These are phyloP conservation scores for Calliscelio sp. DNA, from an alignment of 2,888 invertebrate species.

Conservation along the genomic window DNA sequence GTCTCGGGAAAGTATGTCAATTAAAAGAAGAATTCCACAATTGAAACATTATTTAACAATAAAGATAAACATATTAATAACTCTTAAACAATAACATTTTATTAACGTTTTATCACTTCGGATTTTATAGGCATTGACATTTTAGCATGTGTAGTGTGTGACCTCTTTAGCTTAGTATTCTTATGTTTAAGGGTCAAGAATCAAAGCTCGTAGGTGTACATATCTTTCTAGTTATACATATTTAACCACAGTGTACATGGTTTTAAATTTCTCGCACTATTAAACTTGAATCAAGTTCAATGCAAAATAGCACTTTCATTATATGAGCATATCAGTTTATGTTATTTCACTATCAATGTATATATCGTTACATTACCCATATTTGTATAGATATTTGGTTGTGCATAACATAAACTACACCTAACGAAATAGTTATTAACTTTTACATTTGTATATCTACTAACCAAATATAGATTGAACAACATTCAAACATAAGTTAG, in stretches of 20 bases:
- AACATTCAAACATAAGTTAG: too few species aligned
- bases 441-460: neutral
- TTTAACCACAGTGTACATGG: slow-evolving; percentile 28
- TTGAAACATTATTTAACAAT: too few species aligned
- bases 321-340: slow-evolving; percentile 11
- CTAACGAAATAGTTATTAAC: neutral
- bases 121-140: slow-evolving; percentile 27
- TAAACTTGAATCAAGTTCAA: slow-evolving; percentile 60
- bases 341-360: slow-evolving; percentile 29
- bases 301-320: slow-evolving; percentile 49
- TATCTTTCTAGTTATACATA: slow-evolving; percentile 50
- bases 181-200: slow-evolving; percentile 55
- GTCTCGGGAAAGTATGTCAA: too few species aligned
- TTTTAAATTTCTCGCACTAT: slow-evolving; percentile 51
- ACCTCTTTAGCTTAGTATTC: slow-evolving; percentile 51
- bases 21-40: too few species aligned
- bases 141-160: slow-evolving; percentile 33
- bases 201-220: slow-evolving; percentile 56
- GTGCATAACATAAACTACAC: neutral
- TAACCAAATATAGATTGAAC: too few species aligned
- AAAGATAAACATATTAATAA: too few species aligned
- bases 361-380: slow-evolving; percentile 17
- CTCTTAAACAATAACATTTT: too few species aligned
- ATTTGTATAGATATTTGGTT: neutral
- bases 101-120: too few species aligned